Evolutionary conservation across 2,888 invertebrate genomes (phyloP).

Genomic region (Griposia aprilina): DNA sequence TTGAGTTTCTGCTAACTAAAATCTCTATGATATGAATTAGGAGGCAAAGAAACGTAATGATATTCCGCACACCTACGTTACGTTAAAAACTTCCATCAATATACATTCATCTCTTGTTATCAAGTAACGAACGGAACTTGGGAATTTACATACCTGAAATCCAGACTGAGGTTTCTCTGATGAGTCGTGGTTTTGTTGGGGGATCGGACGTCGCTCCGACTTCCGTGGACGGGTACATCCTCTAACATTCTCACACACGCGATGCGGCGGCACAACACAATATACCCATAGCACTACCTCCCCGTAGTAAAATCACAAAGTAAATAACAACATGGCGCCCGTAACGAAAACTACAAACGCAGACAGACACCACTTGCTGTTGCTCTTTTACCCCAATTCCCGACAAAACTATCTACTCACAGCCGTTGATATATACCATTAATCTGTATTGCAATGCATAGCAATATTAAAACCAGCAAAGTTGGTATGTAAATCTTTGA

Average conservation of each 20-base stretch:
- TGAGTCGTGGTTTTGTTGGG: slow-evolving; percentile 90
- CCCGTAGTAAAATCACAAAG: slow-evolving; percentile 81
- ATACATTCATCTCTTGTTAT: slow-evolving; percentile 37
- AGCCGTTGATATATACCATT: slow-evolving; percentile 60
- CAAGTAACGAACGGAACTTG: slow-evolving; percentile 48
- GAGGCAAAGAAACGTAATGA: slow-evolving; percentile 26
- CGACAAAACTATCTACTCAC: slow-evolving; percentile 62
- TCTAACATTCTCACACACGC: slow-evolving; percentile 89
- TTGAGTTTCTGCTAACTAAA: slow-evolving; percentile 46
- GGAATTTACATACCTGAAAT: slow-evolving; percentile 93
- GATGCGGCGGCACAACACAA: slow-evolving; percentile 80
- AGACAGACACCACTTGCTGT: slow-evolving; percentile 59
- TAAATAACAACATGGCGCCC: slow-evolving; percentile 90
- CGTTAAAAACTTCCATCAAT: slow-evolving; percentile 18
- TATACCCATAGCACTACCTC: slow-evolving; percentile 82
- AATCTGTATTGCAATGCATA: slow-evolving; percentile 46
- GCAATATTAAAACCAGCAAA: slow-evolving; percentile 42
- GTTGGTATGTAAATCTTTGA: slow-evolving; percentile 54
- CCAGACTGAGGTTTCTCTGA: slow-evolving; percentile 97
- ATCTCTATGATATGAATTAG: not conserved
- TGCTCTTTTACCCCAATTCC: slow-evolving; percentile 24
- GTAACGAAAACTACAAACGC: slow-evolving; percentile 68
- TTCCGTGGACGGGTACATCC: slow-evolving; percentile 89
- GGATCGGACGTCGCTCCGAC: slow-evolving; percentile 83
- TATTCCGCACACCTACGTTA: not conserved